Conservation (phyloP, 2,888 invertebrate genomes). For the Strigamia maritima region DNA sequence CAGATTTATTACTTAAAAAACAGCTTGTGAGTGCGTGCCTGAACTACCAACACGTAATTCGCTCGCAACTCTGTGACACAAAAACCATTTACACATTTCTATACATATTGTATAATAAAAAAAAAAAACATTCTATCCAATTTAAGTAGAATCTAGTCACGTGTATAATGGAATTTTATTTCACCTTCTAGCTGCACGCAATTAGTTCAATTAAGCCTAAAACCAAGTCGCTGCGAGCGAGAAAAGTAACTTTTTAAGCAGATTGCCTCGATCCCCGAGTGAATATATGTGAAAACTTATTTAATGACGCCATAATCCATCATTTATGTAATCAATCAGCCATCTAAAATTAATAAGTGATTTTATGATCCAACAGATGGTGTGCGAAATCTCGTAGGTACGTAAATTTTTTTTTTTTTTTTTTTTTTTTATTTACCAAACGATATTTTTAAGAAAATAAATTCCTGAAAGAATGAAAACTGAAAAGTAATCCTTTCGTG, state of each 20-base stretch:
- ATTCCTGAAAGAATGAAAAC: no score
- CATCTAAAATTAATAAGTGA: not conserved
- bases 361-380: no score
- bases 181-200: not conserved
- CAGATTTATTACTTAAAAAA: not conserved
- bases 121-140: not conserved
- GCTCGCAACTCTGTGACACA: not conserved
- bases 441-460: no score
- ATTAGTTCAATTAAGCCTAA: not conserved
- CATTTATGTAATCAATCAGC: not conserved
- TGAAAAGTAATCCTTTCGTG: not conserved
- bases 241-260: not conserved
- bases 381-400: no score
- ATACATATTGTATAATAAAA: not conserved
- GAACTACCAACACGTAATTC: not conserved
- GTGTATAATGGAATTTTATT: not conserved
- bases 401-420: no score
- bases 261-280: not conserved
- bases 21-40: not conserved
- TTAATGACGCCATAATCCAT: not conserved
- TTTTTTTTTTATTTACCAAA: no score
- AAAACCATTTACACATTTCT: not conserved
- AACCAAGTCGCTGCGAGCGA: not conserved
- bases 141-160: not conserved
- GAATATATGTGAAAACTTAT: not conserved